phyloP scores from a whole-genome alignment of 2,113 vertebrate species.

The Orientallactaga bullata region DNA sequence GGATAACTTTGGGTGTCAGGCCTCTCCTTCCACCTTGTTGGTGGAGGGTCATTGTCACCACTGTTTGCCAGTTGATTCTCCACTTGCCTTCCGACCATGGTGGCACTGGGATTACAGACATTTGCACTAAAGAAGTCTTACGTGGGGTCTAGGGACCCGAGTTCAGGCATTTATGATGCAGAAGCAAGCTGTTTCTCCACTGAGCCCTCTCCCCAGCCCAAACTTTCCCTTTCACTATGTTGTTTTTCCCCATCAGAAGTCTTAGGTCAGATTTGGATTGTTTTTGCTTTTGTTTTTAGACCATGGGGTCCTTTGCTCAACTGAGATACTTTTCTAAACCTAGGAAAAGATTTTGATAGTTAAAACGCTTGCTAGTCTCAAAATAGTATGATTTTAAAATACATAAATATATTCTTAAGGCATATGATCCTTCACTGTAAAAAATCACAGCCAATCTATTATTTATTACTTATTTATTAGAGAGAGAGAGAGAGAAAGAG shows the following conservation, averaged over 20 bases:
- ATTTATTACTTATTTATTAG: background rate
- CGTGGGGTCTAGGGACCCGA: too few relatives aligned
- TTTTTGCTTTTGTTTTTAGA: background rate
- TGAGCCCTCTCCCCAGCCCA: too few relatives aligned
- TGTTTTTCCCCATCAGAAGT: background rate
- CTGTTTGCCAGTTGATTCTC: too few relatives aligned
- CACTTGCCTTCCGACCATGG: too few relatives aligned
- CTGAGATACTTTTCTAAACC: background rate
- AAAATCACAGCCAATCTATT: slow-evolving; percentile 4
- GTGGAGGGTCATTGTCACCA: too few relatives aligned
- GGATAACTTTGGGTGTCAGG: too few relatives aligned
- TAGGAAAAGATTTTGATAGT: background rate
- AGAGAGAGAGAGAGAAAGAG: too few relatives aligned
- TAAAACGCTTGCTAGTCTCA: background rate
- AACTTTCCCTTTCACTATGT: background rate
- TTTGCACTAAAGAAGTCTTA: too few relatives aligned
- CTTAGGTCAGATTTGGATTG: slow-evolving; percentile 53
- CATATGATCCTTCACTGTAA: background rate
- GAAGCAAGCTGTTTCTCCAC: too few relatives aligned
- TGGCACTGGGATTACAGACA: too few relatives aligned
- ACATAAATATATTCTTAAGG: background rate
- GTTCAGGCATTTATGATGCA: too few relatives aligned
- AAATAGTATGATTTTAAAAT: background rate
- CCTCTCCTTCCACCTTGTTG: too few relatives aligned
- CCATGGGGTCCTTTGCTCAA: background rate